Base-by-base conservation (phyloP, 2,888 invertebrate genomes). In the Amblyjoppa proteus region DNA sequence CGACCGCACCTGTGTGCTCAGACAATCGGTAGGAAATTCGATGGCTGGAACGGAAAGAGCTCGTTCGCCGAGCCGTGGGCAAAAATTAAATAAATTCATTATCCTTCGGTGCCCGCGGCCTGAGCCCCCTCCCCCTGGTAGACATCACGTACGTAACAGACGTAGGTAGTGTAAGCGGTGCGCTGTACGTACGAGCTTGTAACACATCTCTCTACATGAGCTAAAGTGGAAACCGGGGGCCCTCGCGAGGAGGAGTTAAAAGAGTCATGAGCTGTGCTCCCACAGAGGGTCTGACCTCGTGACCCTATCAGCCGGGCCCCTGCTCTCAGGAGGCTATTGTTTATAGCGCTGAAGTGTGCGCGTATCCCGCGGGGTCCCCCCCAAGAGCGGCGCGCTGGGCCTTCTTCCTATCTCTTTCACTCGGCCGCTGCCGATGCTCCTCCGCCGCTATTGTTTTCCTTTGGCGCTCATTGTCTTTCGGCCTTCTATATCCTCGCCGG, bases 261-360 rank as follows among this genome's bases (percentile, higher is more conserved):
- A 92, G 92, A 92, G 92, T 91, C 91, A 91, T 91, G 92, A 93
- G 93, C 71, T 83, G 45, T 49, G 87, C 92, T 93, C 92, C 93
- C 92, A 92, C 92, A 91, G 93, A 91, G 93, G 91, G 92, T 92
- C 91, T 91, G 92, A 93, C 92, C 93, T 84, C 80, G 20, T 89
- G 92, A 92, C 93, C 93, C 92, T 91, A 93, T 92, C 93, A 92
- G 91, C 89, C 91, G 81, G 89, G 89, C 89, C 90, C 90, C 90
- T 88, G 77, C 69, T 82, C 83, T 88, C 85, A 81, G 90, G 69
- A 56, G 77, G 68, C 92, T 90, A 92, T 91, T 92, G 91, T 91
- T 92, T 91, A 92, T 90, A 89, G 90, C 90, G 90, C 74, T 90
- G 89, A 90, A 89, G 90, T 90, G 89, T 88, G 90, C 90, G 89